Evolutionary conservation across 2,797 vertebrate species (phyloP).

Genomic region (Bovichtus diacanthus): DNA sequence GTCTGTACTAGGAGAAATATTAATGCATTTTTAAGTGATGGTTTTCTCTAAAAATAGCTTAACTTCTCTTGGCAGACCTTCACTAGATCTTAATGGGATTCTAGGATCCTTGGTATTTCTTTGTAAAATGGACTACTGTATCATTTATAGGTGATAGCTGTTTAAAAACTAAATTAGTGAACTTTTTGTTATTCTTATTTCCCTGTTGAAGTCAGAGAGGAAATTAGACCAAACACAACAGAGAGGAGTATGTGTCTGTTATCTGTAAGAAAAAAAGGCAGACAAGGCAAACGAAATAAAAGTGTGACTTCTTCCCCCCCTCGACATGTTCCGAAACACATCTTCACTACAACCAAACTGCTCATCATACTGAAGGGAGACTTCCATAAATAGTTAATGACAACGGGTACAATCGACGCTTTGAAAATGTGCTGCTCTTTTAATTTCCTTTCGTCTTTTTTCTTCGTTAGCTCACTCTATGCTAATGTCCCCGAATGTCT

Average conservation of each 20-base stretch:
- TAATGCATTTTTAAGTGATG: not conserved
- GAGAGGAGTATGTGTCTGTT: conserved; percentile 7
- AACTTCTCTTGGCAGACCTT: conserved; percentile 1
- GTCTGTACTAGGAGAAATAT: not conserved
- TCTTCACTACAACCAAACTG: conserved; percentile 92
- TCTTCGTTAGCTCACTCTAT: conserved; percentile 93
- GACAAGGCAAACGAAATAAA: conserved; percentile 61
- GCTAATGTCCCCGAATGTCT: conserved; percentile 93
- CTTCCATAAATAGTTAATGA: conserved; percentile 99
- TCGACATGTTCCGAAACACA: conserved; percentile 83
- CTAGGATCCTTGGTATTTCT: not conserved
- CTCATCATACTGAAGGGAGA: conserved; percentile 91
- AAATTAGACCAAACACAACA: conserved; percentile 7
- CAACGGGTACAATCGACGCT: conserved; percentile 91
- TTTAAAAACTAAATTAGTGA: not conserved
- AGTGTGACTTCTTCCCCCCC: conserved; percentile 79
- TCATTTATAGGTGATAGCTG: conserved; percentile 14
- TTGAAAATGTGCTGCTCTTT: conserved; percentile 97
- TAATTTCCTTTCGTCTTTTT: conserved; percentile 85
- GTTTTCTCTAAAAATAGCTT: not conserved
- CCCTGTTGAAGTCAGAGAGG: not conserved
- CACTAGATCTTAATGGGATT: not conserved
- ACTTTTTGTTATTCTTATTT: conserved; percentile 5
- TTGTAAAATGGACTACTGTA: conserved; percentile 18
- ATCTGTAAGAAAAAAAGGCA: conserved; percentile 10